A percentile compares a stretch with the other conserved stretches of the same genome.
Conservation (phyloP, 2,797 vertebrate genomes). For the Coluber constrictor region DNA sequence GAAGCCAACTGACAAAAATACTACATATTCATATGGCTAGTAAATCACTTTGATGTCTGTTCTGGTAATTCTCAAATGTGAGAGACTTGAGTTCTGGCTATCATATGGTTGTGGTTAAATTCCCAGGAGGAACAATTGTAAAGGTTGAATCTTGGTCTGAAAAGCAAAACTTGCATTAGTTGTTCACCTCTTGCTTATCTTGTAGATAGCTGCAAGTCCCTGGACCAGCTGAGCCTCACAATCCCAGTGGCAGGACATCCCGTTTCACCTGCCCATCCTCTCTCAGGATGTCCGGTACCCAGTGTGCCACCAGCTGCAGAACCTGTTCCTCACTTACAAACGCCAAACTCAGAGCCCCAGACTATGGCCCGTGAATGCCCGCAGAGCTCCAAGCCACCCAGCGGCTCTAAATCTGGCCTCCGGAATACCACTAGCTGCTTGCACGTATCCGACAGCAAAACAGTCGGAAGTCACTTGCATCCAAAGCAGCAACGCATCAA, state of each 20-base stretch:
- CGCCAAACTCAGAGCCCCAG: slow-evolving; percentile 89
- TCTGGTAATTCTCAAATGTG: neutral
- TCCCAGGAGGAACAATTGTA: neutral
- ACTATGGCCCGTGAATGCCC: slow-evolving; percentile 89
- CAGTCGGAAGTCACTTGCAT: slow-evolving; percentile 69
- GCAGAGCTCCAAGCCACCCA: slow-evolving; percentile 91
- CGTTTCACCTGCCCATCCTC: slow-evolving; percentile 83
- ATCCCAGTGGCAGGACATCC: slow-evolving; percentile 81
- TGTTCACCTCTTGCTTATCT: slow-evolving; percentile 17
- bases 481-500: slow-evolving; percentile 85
- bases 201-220: slow-evolving; percentile 79
- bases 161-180: neutral
- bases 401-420: slow-evolving; percentile 86
- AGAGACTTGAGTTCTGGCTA: neutral
- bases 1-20: slow-evolving; percentile 6
- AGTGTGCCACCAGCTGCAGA: slow-evolving; percentile 91
- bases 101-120: neutral
- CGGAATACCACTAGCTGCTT: slow-evolving; percentile 77
- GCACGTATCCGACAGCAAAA: slow-evolving; percentile 83
- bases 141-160: neutral
- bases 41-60: neutral
- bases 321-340: slow-evolving; percentile 88
- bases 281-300: slow-evolving; percentile 92
- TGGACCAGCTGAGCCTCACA: slow-evolving; percentile 87
- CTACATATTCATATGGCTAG: neutral